These are phyloP conservation scores for Syrphus vitripennis DNA, from an alignment of 2,888 invertebrate genomes.

Conservation along the genomic window DNA sequence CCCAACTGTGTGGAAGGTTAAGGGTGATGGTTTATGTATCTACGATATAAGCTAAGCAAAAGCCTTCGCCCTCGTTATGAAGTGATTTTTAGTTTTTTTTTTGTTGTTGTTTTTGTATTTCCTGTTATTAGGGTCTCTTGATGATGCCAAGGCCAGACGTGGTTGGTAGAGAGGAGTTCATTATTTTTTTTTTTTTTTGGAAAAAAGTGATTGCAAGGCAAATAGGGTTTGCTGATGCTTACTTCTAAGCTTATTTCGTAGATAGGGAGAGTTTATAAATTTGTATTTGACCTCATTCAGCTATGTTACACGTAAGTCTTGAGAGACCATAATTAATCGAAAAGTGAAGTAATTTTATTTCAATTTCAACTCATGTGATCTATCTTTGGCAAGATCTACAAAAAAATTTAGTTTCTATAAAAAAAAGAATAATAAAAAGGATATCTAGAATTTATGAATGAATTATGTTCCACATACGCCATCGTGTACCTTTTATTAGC, in stretches of 20 bases:
- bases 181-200: not conserved
- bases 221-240: not conserved
- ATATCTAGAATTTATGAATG: no score
- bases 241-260: not conserved
- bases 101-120: not conserved
- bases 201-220: slow-evolving; percentile 29
- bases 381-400: no score
- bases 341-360: not conserved
- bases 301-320: not conserved
- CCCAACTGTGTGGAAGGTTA: slow-evolving; percentile 21
- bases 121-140: slow-evolving; percentile 36
- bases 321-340: not conserved
- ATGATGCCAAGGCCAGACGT: slow-evolving; percentile 33
- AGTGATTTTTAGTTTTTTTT: slow-evolving; percentile 36
- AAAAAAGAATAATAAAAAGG: no score
- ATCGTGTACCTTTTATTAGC: no score
- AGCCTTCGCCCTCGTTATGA: slow-evolving; percentile 35
- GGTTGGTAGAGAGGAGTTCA: not conserved
- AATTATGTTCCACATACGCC: no score
- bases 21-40: slow-evolving; percentile 29
- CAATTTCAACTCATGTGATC: no score
- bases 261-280: not conserved
- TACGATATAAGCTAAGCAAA: not conserved
- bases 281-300: slow-evolving; percentile 59
- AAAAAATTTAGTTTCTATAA: no score